A percentile compares a stretch with the other conserved stretches of the same genome.
phyloP scores from a whole-genome alignment of 2,888 invertebrate species.

The Auanema freiburgensis region DNA sequence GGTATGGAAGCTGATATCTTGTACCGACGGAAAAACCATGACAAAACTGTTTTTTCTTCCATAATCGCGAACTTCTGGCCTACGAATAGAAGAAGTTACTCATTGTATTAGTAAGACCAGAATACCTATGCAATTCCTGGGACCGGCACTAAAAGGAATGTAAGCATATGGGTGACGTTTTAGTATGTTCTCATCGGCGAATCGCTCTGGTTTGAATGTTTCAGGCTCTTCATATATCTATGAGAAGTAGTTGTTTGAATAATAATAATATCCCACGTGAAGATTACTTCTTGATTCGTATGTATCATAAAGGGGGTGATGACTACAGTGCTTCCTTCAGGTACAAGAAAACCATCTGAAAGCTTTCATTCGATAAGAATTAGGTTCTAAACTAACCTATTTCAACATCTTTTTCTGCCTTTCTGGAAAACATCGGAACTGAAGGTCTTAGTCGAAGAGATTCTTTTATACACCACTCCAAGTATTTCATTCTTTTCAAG shows the following conservation, averaged over 20 bases:
- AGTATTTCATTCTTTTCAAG: conserved; percentile 46
- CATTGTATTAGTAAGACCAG: too few relatives aligned
- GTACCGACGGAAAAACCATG: conserved; percentile 65
- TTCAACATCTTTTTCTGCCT: conserved; percentile 57
- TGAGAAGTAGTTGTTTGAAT: not conserved
- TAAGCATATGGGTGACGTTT: conserved; percentile 67
- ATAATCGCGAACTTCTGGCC: conserved; percentile 45
- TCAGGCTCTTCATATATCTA: conserved; percentile 21
- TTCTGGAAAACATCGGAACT: conserved; percentile 45
- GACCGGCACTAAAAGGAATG: conserved; percentile 68
- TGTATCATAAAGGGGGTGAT: conserved; percentile 42
- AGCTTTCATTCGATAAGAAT: too few relatives aligned
- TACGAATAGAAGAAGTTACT: too few relatives aligned
- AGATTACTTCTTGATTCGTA: conserved; percentile 24
- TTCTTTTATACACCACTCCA: conserved; percentile 52
- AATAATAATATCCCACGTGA: not conserved
- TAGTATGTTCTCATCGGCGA: conserved; percentile 31
- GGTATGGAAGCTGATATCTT: conserved; percentile 37
- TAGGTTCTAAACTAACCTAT: conserved; percentile 31
- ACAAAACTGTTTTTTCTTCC: conserved; percentile 65
- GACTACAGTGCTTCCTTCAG: conserved; percentile 34
- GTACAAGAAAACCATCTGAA: conserved; percentile 37
- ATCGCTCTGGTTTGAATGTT: conserved; percentile 36
- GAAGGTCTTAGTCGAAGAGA: conserved; percentile 48
- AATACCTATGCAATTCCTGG: conserved; percentile 67